These are phyloP conservation scores for Diaprepes abbreviatus DNA, from an alignment of 2,888 invertebrate genomes.

Conservation along the genomic window DNA sequence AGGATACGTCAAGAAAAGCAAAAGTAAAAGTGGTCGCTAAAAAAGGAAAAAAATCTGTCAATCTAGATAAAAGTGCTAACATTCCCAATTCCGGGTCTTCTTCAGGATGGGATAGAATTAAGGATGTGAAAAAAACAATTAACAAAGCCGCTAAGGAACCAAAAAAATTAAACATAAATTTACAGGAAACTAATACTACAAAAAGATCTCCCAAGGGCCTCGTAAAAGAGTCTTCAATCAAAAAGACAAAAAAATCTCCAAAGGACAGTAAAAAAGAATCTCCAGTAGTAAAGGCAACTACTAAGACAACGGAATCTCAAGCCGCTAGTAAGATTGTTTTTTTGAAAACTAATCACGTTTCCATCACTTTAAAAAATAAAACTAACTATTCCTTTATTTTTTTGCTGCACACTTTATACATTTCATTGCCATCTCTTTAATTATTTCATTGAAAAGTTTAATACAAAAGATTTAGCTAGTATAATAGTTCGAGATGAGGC, in stretches of 20 bases:
- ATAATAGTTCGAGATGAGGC: too few relatives aligned
- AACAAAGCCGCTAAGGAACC: slow-evolving; percentile 25
- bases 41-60: not conserved
- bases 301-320: not conserved
- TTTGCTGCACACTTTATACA: too few relatives aligned
- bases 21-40: slow-evolving; percentile 5
- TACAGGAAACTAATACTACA: slow-evolving; percentile 11
- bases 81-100: slow-evolving; percentile 3
- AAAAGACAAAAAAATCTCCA: slow-evolving; percentile 1
- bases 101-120: slow-evolving; percentile 37
- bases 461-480: too few relatives aligned
- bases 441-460: too few relatives aligned
- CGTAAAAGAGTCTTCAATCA: not conserved
- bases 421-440: too few relatives aligned
- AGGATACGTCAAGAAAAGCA: slow-evolving; percentile 12
- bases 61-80: not conserved
- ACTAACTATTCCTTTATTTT: too few relatives aligned
- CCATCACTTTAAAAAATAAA: too few relatives aligned
- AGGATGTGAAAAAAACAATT: slow-evolving; percentile 30
- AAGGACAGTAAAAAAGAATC: not conserved
- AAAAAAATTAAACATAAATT: slow-evolving; percentile 38
- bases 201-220: slow-evolving; percentile 4
- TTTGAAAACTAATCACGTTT: too few relatives aligned
- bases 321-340: slow-evolving; percentile 3
- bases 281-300: not conserved